These are phyloP conservation scores for Aporophyla lueneburgensis DNA, from an alignment of 2,888 invertebrate species.

Conservation along the genomic window DNA sequence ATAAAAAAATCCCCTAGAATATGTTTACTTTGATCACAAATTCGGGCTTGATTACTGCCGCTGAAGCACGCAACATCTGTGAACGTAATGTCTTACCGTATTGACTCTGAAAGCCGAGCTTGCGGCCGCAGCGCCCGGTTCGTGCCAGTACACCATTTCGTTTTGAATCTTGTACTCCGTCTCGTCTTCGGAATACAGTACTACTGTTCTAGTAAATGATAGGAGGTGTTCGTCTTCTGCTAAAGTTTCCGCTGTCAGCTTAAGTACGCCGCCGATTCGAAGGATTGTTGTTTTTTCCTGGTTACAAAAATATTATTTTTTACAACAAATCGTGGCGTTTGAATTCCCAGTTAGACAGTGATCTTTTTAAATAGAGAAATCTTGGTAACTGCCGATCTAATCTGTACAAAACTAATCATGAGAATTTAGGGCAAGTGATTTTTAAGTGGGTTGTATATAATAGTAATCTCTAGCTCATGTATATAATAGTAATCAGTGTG, in stretches of 20 bases:
- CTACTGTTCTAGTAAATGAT: slow-evolving; percentile 91
- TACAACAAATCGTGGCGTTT: background rate
- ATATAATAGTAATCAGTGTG: too few relatives aligned
- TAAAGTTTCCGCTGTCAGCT: slow-evolving; percentile 89
- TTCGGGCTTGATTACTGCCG: too few relatives aligned
- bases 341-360: too few relatives aligned
- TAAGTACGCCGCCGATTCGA: slow-evolving; percentile 92
- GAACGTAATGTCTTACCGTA: slow-evolving; percentile 70
- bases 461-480: too few relatives aligned
- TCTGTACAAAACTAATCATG: background rate
- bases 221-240: slow-evolving; percentile 88
- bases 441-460: too few relatives aligned
- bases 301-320: background rate
- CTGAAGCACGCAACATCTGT: background rate
- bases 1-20: too few relatives aligned
- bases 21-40: too few relatives aligned
- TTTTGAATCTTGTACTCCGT: slow-evolving; percentile 92
- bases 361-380: background rate
- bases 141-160: slow-evolving; percentile 92
- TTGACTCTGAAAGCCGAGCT: slow-evolving; percentile 77
- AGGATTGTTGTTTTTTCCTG: slow-evolving; percentile 88
- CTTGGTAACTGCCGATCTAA: background rate
- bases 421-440: too few relatives aligned
- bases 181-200: slow-evolving; percentile 84
- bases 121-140: slow-evolving; percentile 83